Percentiles rank a stretch among this genome's conserved stretches.
phyloP scores from a whole-genome alignment of 2,113 vertebrate species.

The Cyanistes caeruleus region DNA sequence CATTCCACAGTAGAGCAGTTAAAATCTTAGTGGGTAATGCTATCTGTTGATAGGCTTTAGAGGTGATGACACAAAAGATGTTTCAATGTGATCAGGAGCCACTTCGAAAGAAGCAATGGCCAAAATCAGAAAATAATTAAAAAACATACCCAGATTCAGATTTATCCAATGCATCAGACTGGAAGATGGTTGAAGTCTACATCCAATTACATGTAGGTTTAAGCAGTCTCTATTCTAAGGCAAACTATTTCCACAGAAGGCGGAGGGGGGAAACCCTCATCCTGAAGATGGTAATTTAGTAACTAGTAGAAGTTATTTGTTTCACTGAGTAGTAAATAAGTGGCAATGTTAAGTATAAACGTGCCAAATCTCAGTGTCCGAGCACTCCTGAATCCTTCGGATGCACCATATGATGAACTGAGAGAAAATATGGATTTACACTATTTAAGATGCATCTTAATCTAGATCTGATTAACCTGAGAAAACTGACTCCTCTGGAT shows the following conservation, averaged over 20 bases:
- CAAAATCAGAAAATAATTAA: background rate
- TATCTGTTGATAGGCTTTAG: background rate
- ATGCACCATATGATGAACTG: background rate
- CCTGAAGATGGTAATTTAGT: background rate
- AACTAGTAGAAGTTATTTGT: background rate
- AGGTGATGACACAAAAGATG: background rate
- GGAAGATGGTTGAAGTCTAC: background rate
- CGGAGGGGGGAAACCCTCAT: background rate
- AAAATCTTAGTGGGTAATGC: background rate
- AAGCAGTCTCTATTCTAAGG: background rate
- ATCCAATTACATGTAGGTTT: background rate
- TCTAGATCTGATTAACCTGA: background rate
- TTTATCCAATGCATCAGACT: background rate
- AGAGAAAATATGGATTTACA: background rate
- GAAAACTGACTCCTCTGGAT: background rate
- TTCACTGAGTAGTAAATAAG: background rate
- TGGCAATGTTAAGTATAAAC: background rate
- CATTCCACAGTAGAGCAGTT: background rate
- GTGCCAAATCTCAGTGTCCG: background rate
- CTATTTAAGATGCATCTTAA: background rate
- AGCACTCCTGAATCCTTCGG: background rate
- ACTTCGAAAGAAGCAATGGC: background rate
- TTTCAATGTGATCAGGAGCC: background rate
- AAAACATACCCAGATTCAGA: background rate
- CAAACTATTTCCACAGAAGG: background rate